Evolutionary conservation across 2,113 vertebrate species (phyloP).

Genomic region (Pelecanus crispus): DNA sequence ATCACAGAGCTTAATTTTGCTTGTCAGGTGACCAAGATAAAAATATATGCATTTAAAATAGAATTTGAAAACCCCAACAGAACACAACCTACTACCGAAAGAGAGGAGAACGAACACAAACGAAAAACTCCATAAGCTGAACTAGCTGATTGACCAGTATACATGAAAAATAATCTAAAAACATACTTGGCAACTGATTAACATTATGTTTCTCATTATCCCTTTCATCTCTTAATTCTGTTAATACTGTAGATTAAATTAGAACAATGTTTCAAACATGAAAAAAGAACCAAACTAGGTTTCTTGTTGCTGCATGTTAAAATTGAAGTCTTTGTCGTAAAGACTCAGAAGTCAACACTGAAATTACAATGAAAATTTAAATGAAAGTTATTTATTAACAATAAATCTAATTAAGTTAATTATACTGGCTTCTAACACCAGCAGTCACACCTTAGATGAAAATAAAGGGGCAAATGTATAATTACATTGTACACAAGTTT

Average conservation of each 20-base stretch:
- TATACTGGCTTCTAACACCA: conserved; percentile 2
- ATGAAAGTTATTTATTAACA: conserved; percentile 22
- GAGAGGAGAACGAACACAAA: neutral
- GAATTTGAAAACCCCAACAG: neutral
- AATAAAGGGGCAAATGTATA: conserved; percentile 17
- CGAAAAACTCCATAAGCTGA: neutral
- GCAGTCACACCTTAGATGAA: conserved; percentile 42
- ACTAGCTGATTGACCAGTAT: neutral
- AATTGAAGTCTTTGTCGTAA: neutral
- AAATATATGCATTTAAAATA: neutral
- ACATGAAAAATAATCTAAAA: neutral
- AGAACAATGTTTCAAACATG: neutral
- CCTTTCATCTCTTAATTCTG: conserved; percentile 12
- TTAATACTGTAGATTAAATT: neutral
- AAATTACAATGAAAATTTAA: conserved; percentile 8
- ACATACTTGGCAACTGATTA: neutral
- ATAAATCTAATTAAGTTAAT: conserved; percentile 32
- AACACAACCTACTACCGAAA: neutral
- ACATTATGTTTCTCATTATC: neutral
- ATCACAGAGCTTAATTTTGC: neutral
- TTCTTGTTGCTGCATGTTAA: neutral
- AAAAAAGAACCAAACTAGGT: neutral
- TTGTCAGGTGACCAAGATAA: neutral
- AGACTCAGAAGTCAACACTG: neutral
- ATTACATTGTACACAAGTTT: neutral